phyloP scores from a whole-genome alignment of 2,888 invertebrate genomes.

The Spisula subtruncata region DNA sequence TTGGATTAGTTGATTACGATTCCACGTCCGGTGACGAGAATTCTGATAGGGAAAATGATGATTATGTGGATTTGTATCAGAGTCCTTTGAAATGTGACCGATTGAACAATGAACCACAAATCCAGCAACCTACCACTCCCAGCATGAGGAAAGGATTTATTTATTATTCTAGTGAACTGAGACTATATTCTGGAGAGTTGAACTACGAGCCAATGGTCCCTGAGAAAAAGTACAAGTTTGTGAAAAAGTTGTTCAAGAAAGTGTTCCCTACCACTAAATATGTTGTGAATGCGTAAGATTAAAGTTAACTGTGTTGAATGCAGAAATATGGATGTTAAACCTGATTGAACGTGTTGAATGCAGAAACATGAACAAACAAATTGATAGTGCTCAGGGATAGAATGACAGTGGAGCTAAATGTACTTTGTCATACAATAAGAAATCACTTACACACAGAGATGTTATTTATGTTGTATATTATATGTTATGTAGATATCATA shows the following conservation, averaged over 20 bases:
- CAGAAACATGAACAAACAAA: background rate
- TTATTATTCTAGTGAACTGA: slow-evolving; percentile 44
- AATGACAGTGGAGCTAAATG: background rate
- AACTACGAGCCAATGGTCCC: slow-evolving; percentile 24
- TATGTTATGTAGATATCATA: background rate
- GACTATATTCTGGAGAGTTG: slow-evolving; percentile 39
- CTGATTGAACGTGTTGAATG: background rate
- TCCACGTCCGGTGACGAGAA: slow-evolving; percentile 13
- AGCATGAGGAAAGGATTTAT: slow-evolving; percentile 50
- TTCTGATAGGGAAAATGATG: background rate
- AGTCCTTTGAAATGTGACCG: background rate
- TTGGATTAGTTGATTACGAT: slow-evolving; percentile 38
- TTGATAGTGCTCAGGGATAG: background rate
- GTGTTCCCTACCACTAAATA: slow-evolving; percentile 54
- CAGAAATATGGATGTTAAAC: background rate
- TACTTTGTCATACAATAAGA: background rate
- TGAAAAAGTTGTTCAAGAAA: slow-evolving; percentile 42
- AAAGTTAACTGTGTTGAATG: background rate
- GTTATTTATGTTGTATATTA: background rate
- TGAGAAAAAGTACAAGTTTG: slow-evolving; percentile 38
- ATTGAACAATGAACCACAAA: background rate
- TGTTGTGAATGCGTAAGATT: slow-evolving; percentile 39
- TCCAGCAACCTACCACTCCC: background rate
- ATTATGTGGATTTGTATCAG: background rate
- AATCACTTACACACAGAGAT: background rate